Conservation (phyloP, 2,797 vertebrate genomes). For the Cryptoblepharus egeriae region DNA sequence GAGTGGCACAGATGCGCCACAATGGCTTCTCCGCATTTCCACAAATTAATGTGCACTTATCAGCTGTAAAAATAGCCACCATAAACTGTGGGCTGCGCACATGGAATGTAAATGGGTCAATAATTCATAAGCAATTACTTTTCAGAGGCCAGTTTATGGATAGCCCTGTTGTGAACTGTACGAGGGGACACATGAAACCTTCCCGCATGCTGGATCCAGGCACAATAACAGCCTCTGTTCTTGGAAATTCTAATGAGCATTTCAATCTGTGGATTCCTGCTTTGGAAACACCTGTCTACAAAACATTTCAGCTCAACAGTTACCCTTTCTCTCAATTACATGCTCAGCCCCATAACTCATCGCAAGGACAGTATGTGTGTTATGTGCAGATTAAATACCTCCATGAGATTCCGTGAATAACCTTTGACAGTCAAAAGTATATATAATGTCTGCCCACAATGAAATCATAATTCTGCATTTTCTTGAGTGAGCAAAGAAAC, state of each 20-base stretch:
- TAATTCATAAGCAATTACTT: conserved; percentile 25
- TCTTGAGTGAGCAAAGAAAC: not conserved
- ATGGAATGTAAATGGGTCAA: conserved; percentile 13
- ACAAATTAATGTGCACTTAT: conserved; percentile 18
- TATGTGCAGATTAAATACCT: conserved; percentile 25
- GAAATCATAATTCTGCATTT: conserved; percentile 9
- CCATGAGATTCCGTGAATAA: not conserved
- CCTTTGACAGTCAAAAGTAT: too few relatives aligned
- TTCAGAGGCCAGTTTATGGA: conserved; percentile 17
- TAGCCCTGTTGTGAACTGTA: not conserved
- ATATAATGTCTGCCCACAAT: not conserved
- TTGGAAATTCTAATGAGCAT: conserved; percentile 16
- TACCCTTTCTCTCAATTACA: not conserved
- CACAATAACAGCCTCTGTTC: not conserved
- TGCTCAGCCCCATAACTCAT: not conserved
- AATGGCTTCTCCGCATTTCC: conserved; percentile 10
- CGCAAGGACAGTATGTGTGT: not conserved
- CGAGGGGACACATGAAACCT: not conserved
- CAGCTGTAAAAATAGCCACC: conserved; percentile 5
- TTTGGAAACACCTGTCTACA: not conserved
- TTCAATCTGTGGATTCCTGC: conserved; percentile 9
- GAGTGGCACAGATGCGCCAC: not conserved
- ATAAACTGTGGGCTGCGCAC: conserved; percentile 6
- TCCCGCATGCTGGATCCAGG: not conserved
- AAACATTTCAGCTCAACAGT: not conserved